Evolutionary conservation across 2,113 vertebrate species (phyloP), one percentile per base, ranked within the genome.

Genomic region (Poicephalus gulielmi): DNA sequence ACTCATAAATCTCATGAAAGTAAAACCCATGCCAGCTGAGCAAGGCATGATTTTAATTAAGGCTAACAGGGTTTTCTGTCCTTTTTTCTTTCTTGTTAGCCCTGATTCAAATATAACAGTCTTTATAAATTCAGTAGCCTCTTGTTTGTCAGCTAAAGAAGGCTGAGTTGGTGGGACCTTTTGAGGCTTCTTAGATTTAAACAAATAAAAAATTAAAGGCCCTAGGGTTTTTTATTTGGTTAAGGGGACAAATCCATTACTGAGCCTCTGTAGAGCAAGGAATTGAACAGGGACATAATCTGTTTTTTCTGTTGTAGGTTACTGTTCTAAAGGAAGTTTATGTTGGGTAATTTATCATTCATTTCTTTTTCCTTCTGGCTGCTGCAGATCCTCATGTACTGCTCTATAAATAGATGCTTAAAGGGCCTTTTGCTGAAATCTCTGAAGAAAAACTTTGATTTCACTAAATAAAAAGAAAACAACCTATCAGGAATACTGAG

Each of bases 11-110:
- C 55, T 84, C 57, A 44, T 79, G 57, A 64, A 95, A 96, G 33
- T 75, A 68, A 88, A 95, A 79, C 47, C 66, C 0, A 0, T 89
- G 86, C 73, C 83, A 95, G 18, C 81, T 47, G 27, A 78, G 73
- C 60, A 82, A 75, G 69, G 60, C 69, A 52, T 78, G 55, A 78
- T 94, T 95, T 94, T 95, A 95, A 86, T 94, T 88, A 91, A 92
- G 86, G 46, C 55, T 84, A 89, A 57, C 83, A 68, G 80, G 69
- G 83, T 22, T 77, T 73, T 75, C 85, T 71, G 4, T 37, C 8
- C 23, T 41, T 66, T 63, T 57, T 83, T 57, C 31, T 55, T 74
- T 49, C 41, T 79, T 49, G 11, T n/a, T 88, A 78, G 7, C 23
- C 18, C 33, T 7, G 28, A 57, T 68, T 43, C 30, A 84, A 30